Percentiles rank a stretch among this genome's conserved stretches.
Evolutionary conservation across 2,797 vertebrate genomes (phyloP).

Genomic region (Sebastes glaucus): DNA sequence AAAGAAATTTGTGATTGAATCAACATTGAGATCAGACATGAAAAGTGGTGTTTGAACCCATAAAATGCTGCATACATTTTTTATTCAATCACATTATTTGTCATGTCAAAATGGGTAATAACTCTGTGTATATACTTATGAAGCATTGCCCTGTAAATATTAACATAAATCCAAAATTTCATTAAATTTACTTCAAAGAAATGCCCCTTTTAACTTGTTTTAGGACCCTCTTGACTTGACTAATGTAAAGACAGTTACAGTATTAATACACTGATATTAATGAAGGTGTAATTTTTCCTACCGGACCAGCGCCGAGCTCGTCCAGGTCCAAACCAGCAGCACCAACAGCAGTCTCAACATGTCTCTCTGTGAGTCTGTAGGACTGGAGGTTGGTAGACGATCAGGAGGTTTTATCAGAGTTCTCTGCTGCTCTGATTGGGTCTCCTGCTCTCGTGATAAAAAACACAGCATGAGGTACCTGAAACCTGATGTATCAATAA

Average conservation of each 20-base stretch:
- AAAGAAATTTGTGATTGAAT: fast-evolving
- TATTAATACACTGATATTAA: neutral
- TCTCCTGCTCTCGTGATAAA: fast-evolving
- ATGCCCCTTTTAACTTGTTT: too few relatives aligned
- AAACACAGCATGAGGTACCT: too few relatives aligned
- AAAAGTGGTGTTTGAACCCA: too few relatives aligned
- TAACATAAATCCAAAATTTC: too few relatives aligned
- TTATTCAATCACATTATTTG: too few relatives aligned
- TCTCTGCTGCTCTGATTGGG: conserved; percentile 27
- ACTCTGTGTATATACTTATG: too few relatives aligned
- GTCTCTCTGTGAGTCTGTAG: neutral
- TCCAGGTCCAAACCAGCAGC: conserved; percentile 45
- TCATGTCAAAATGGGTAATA: too few relatives aligned
- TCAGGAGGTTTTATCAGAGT: conserved; percentile 17
- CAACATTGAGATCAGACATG: too few relatives aligned
- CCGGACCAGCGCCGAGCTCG: conserved; percentile 58
- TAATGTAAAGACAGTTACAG: neutral
- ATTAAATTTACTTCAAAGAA: too few relatives aligned
- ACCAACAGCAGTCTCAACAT: conserved; percentile 52
- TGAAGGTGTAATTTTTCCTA: conserved; percentile 18
- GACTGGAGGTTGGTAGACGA: neutral
- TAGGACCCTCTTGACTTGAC: too few relatives aligned
- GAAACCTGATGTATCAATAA: neutral
- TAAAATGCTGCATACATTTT: too few relatives aligned
- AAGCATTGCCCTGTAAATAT: too few relatives aligned